Evolutionary conservation across 2,888 invertebrate species (phyloP), one percentile per base, ranked within the genome.

Genomic region (Stomorhina lunata): DNA sequence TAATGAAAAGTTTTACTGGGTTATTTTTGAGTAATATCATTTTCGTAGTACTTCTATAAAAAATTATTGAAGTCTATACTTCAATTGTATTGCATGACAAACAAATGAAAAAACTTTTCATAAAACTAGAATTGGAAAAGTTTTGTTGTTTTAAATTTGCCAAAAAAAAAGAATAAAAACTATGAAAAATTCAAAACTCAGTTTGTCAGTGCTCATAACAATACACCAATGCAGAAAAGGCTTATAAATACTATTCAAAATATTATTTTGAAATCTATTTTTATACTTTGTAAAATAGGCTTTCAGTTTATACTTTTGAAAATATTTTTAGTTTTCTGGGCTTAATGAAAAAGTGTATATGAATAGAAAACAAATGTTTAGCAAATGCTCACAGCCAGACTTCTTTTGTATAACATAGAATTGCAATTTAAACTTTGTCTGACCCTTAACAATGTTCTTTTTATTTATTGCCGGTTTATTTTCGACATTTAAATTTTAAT

Each of bases 81-180:
- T 53, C 25, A 48, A 22, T 48, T 48, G 4, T 22, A 22, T 48
- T 10, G 12, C 7, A 53, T n/a, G 29, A 53, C 15, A 53, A 53
- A 53, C 15, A n/a, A 53, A 53, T 6, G 29, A 53, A 29, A n/a
- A n/a, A n/a, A n/a, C n/a, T n/a, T 29, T 53, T 53, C 15, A 2
- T 27, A 1, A 27, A 53, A 53, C 27, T 53, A 27, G 27, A 53
- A 53, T 53, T 53, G 53, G 53, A 53, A 53, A 53, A 53, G 53
- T 53, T 53, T 53, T 53, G 27, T 53, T 27, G 22, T 25, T 50
- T 53, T 53, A 15, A 50, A 53, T 27, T 53, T 53, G 27, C 27
- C 53, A 27, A 53, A 53, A 4, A 43, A 53, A 53, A 15, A 53
- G 4, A 25, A 1, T 3, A 53, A 27, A 29, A 10, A 22, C 43